These are phyloP conservation scores for Typhlomys cinereus DNA, from an alignment of 2,113 vertebrate species.

Conservation along the genomic window DNA sequence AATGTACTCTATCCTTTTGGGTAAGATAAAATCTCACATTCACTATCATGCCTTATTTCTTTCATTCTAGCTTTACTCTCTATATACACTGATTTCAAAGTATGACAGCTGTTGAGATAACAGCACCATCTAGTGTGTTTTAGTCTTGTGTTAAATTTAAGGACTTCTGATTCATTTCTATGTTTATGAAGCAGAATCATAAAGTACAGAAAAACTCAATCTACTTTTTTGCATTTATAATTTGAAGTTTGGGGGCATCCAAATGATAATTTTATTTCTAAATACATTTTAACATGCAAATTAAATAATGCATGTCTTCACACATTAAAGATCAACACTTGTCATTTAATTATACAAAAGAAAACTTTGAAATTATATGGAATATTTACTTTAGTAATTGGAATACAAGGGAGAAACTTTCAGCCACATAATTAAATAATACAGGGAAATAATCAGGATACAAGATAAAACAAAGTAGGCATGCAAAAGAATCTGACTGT, in stretches of 20 bases:
- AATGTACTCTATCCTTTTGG: neutral
- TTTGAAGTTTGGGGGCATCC: neutral
- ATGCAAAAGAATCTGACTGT: neutral
- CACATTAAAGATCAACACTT: neutral
- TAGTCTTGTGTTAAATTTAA: neutral
- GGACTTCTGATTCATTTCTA: neutral
- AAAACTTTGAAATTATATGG: neutral
- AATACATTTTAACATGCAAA: neutral
- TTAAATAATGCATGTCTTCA: neutral
- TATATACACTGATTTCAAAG: neutral
- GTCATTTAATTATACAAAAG: neutral
- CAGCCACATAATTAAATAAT: neutral
- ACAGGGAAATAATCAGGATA: neutral
- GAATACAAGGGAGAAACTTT: neutral
- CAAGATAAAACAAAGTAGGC: neutral
- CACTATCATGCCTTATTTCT: neutral
- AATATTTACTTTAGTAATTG: neutral
- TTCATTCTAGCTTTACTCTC: neutral
- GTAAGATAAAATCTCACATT: neutral
- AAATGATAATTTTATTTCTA: constrained; percentile 11
- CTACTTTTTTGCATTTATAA: neutral
- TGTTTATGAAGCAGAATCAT: neutral
- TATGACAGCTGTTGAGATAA: constrained; percentile 70
- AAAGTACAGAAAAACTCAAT: neutral
- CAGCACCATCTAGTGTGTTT: constrained; percentile 85